phyloP scores from a whole-genome alignment of 2,113 vertebrate genomes.

The Petaurus breviceps region DNA sequence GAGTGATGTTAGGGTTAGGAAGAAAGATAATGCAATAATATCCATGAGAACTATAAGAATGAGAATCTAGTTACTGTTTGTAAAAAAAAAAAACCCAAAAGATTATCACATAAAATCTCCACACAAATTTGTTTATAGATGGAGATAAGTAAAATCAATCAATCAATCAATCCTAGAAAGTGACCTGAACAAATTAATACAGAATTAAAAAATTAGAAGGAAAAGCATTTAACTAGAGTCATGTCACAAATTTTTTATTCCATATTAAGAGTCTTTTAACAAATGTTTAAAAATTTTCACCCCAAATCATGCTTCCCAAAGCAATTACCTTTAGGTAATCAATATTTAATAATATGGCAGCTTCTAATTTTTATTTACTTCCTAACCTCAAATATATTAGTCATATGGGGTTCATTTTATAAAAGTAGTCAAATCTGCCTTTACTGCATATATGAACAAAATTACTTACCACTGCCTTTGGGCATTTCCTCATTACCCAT shows the following conservation, averaged over 20 bases:
- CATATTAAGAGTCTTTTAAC: not conserved
- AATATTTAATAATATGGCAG: slow-evolving; percentile 9
- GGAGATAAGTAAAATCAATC: not conserved
- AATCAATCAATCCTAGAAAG: not conserved
- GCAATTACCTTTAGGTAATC: not conserved
- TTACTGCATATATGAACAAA: slow-evolving; percentile 10
- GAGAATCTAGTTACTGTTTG: not conserved
- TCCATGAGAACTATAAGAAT: not conserved
- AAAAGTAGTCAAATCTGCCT: slow-evolving; percentile 25
- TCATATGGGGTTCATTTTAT: slow-evolving; percentile 9
- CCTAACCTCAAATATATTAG: slow-evolving; percentile 43
- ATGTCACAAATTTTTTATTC: not conserved
- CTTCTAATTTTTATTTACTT: slow-evolving; percentile 19
- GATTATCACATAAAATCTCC: not conserved
- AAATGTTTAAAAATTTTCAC: not conserved
- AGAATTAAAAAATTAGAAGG: not conserved
- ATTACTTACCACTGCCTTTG: slow-evolving; percentile 31
- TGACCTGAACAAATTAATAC: not conserved
- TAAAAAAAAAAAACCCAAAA: not conserved
- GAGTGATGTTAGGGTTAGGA: not conserved
- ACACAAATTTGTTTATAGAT: not conserved
- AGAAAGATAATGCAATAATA: not conserved
- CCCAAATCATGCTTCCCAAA: slow-evolving; percentile 13
- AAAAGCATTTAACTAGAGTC: not conserved
- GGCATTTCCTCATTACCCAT: not conserved